Percentiles rank a stretch among this genome's conserved stretches.
phyloP scores from a whole-genome alignment of 2,113 vertebrate species.

The Nibea coibor region DNA sequence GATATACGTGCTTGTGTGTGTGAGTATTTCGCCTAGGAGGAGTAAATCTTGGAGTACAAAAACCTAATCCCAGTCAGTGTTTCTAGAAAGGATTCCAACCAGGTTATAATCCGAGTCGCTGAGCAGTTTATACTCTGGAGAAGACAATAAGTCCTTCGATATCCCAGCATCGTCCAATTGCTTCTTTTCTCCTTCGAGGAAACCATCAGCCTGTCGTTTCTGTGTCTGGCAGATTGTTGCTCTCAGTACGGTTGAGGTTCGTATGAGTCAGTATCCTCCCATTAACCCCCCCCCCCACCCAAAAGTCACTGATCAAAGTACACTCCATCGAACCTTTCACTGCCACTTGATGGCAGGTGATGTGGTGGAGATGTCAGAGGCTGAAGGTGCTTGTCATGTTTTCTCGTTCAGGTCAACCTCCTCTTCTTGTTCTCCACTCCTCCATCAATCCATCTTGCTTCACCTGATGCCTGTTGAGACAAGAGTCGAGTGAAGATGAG shows the following conservation, averaged over 20 bases:
- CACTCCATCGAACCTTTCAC: constrained; percentile 14
- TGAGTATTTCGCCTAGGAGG: constrained; percentile 43
- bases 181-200: constrained; percentile 11
- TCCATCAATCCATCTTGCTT: constrained; percentile 25
- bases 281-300: constrained; percentile 9
- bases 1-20: constrained; percentile 45
- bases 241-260: background rate
- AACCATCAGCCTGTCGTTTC: constrained; percentile 1
- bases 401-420: background rate
- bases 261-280: constrained; percentile 32
- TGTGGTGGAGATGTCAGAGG: background rate
- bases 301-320: background rate
- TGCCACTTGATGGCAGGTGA: constrained; percentile 7
- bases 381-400: constrained; percentile 27
- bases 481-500: background rate
- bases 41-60: constrained; percentile 68
- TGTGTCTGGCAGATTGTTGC: background rate
- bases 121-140: constrained; percentile 47
- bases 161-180: background rate
- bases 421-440: constrained; percentile 32
- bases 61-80: constrained; percentile 62
- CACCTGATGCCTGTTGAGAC: constrained; percentile 75
- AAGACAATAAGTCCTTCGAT: constrained; percentile 23
- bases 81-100: constrained; percentile 51
- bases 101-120: constrained; percentile 54